Evolutionary conservation across 2,888 invertebrate genomes (phyloP).

Genomic region (Acrocera orbiculus): DNA sequence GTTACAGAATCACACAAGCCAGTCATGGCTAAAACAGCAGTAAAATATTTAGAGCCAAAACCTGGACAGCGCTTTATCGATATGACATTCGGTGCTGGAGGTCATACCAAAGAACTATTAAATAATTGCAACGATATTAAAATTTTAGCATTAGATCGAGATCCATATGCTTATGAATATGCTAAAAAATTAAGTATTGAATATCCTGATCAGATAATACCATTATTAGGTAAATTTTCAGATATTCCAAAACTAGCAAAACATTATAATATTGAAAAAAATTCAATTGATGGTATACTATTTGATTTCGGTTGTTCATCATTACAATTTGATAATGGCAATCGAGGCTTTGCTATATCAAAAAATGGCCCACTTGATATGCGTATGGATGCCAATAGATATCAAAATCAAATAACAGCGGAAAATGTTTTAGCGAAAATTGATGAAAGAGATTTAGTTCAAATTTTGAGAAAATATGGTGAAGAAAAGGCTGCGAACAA

Average conservation of each 20-base stretch:
- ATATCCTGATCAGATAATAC: conserved; percentile 54
- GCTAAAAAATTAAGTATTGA: conserved; percentile 45
- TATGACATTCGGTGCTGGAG: conserved; percentile 94
- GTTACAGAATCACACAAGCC: conserved; percentile 43
- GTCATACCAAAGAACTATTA: conserved; percentile 63
- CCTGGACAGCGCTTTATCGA: conserved; percentile 56
- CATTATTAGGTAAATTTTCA: conserved; percentile 76
- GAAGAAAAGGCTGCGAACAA: conserved; percentile 75
- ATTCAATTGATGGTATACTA: conserved; percentile 66
- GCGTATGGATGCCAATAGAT: conserved; percentile 76
- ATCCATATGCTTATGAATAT: conserved; percentile 57
- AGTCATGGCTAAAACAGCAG: conserved; percentile 54
- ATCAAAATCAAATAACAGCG: conserved; percentile 57
- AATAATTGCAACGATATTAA: conserved; percentile 43
- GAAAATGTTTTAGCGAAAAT: conserved; percentile 70
- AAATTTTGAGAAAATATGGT: conserved; percentile 80
- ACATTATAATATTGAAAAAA: conserved; percentile 37
- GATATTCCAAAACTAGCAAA: conserved; percentile 56
- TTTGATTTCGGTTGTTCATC: conserved; percentile 93
- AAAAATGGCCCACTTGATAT: conserved; percentile 83
- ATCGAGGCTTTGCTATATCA: conserved; percentile 71
- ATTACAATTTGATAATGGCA: conserved; percentile 74
- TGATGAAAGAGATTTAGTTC: conserved; percentile 57
- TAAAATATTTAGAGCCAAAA: conserved; percentile 46
- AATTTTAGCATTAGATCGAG: conserved; percentile 73